Conservation (phyloP, 2,797 vertebrate species). For the Poecilia wingei region DNA sequence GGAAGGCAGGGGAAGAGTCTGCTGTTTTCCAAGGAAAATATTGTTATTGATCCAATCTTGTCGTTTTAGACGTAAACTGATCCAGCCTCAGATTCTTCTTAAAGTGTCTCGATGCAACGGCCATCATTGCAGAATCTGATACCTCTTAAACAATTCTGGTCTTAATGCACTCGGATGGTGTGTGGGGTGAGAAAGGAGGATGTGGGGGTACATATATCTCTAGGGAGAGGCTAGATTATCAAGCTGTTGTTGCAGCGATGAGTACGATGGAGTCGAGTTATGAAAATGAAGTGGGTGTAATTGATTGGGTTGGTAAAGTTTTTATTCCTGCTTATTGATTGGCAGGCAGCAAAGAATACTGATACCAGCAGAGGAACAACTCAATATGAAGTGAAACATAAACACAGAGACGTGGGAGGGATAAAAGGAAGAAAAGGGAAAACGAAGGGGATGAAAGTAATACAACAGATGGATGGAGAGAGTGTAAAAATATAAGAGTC, state of each 20-base stretch:
- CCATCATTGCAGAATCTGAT: slow-evolving; percentile 61
- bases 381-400: slow-evolving; percentile 58
- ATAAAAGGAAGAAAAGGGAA: background rate
- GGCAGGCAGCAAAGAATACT: slow-evolving; percentile 64
- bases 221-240: slow-evolving; percentile 28
- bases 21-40: slow-evolving; percentile 88
- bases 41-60: slow-evolving; percentile 96
- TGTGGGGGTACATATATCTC: slow-evolving; percentile 22
- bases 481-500: background rate
- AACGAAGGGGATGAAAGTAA: background rate
- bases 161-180: slow-evolving; percentile 50
- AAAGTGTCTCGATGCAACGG: slow-evolving; percentile 51
- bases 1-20: slow-evolving; percentile 32
- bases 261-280: slow-evolving; percentile 77
- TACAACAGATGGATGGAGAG: background rate
- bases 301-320: slow-evolving; percentile 80
- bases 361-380: slow-evolving; percentile 66
- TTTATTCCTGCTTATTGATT: slow-evolving; percentile 75
- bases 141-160: slow-evolving; percentile 55
- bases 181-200: background rate
- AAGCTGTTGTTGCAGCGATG: slow-evolving; percentile 54
- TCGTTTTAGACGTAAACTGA: slow-evolving; percentile 93
- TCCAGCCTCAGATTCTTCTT: slow-evolving; percentile 71
- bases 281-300: slow-evolving; percentile 88
- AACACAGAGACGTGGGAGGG: slow-evolving; percentile 39